Evolutionary conservation across 2,888 invertebrate species (phyloP).

Genomic region (Caenorhabditis panamensis): DNA sequence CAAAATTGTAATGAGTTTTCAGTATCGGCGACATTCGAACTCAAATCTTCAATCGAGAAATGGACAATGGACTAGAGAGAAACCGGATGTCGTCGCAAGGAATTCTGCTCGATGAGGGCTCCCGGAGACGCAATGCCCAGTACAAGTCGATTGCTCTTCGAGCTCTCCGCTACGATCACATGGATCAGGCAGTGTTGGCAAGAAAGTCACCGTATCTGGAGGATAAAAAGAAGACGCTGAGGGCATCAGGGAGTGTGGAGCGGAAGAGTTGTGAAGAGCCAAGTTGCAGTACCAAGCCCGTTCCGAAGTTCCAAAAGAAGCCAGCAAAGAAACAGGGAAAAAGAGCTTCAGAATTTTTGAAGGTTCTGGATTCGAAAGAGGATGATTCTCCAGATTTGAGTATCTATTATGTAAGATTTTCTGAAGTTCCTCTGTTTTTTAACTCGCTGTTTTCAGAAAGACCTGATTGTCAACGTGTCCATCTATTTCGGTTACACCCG

Average conservation of each 20-base stretch:
- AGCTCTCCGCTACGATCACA: constrained; percentile 62
- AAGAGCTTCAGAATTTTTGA: too few species aligned
- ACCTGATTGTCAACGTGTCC: constrained; percentile 66
- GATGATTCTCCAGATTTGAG: too few species aligned
- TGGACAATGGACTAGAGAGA: constrained; percentile 31
- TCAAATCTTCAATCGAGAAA: constrained; percentile 34
- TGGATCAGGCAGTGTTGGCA: constrained; percentile 42
- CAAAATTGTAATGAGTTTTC: too few species aligned
- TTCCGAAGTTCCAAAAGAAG: too few species aligned
- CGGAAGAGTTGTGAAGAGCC: not conserved
- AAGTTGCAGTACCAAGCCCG: too few species aligned
- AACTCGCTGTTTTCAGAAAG: constrained; percentile 56
- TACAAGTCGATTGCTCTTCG: constrained; percentile 68
- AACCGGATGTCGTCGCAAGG: constrained; percentile 39
- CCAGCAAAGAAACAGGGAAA: too few species aligned
- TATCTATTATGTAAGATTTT: too few species aligned
- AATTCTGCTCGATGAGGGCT: constrained; percentile 59
- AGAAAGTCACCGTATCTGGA: constrained; percentile 39
- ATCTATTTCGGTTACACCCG: constrained; percentile 70
- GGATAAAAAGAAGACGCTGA: not conserved
- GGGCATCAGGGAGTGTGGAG: too few species aligned
- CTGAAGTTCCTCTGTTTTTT: too few species aligned
- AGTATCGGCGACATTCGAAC: constrained; percentile 37
- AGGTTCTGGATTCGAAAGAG: too few species aligned
- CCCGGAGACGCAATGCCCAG: constrained; percentile 63